Conservation (phyloP, 2,113 vertebrate genomes). For the Perccottus glenii region DNA sequence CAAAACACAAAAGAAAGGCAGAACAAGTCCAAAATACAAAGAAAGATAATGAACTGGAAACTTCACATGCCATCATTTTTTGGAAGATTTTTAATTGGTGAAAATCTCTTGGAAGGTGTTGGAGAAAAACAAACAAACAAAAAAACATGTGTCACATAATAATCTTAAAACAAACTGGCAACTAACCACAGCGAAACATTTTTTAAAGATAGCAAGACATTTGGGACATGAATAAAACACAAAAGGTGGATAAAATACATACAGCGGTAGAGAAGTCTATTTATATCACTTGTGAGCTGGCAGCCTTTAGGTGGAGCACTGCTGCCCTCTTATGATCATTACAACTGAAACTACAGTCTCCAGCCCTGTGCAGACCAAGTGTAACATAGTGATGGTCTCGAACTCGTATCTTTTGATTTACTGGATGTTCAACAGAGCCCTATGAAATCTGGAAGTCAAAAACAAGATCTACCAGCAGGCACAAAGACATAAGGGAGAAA, state of each 20-base stretch:
- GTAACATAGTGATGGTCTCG: constrained; percentile 1
- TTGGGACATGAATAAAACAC: constrained; percentile 19
- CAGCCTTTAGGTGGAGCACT: constrained; percentile 48
- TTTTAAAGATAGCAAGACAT: constrained; percentile 2
- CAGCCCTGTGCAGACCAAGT: neutral
- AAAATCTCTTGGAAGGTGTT: neutral
- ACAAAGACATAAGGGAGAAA: constrained; percentile 63
- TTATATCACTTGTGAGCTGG: neutral
- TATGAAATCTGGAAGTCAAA: constrained; percentile 59
- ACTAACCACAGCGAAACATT: constrained; percentile 6
- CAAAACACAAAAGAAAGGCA: neutral
- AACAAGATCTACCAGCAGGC: constrained; percentile 64
- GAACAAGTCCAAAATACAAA: constrained; percentile 10
- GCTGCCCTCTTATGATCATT: constrained; percentile 71
- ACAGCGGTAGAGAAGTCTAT: neutral
- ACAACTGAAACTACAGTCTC: constrained; percentile 11
- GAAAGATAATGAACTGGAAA: constrained; percentile 8
- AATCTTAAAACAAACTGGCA: constrained; percentile 10
- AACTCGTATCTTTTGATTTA: constrained; percentile 34
- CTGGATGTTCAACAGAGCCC: constrained; percentile 42
- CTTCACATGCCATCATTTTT: constrained; percentile 21
- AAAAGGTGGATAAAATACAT: constrained; percentile 24
- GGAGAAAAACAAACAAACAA: neutral
- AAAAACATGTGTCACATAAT: constrained; percentile 1
- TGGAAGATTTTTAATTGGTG: constrained; percentile 15